Conservation (phyloP, 2,888 invertebrate species). For the Drosophila subquinaria region DNA sequence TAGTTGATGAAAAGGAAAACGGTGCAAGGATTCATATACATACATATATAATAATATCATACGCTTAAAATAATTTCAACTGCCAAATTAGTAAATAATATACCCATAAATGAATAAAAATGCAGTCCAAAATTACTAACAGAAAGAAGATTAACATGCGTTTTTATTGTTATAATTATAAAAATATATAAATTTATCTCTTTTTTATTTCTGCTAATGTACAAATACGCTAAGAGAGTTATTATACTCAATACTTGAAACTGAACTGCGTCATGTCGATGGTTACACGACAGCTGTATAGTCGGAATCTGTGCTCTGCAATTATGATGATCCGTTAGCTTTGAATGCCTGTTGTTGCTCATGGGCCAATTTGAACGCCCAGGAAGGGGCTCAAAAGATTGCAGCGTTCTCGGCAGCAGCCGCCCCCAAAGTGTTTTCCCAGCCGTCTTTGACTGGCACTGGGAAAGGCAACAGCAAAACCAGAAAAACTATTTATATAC, state of each 20-base stretch:
- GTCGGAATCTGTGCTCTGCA: slow-evolving; percentile 45
- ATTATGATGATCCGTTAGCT: slow-evolving; percentile 74
- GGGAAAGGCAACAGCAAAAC: slow-evolving; percentile 20
- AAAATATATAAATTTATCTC: background rate
- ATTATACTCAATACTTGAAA: slow-evolving; percentile 6
- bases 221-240: background rate
- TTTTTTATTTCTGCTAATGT: background rate
- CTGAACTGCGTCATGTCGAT: slow-evolving; percentile 39
- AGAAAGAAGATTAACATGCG: background rate
- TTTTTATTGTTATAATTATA: background rate
- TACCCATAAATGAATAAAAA: no score
- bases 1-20: background rate
- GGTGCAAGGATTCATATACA: background rate
- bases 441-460: slow-evolving; percentile 2
- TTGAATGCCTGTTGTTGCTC: slow-evolving; percentile 1
- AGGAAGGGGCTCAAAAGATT: slow-evolving; percentile 35
- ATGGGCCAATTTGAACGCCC: slow-evolving; percentile 47
- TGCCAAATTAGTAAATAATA: background rate
- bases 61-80: background rate
- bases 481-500: slow-evolving; percentile 9
- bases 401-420: slow-evolving; percentile 24
- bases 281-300: slow-evolving; percentile 47
- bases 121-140: no score
- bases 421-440: slow-evolving; percentile 37
- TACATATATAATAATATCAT: background rate